A percentile compares a stretch with the other conserved stretches of the same genome.
These are phyloP conservation scores for Campoletis raptor DNA, from an alignment of 2,888 invertebrate genomes.

Conservation along the genomic window DNA sequence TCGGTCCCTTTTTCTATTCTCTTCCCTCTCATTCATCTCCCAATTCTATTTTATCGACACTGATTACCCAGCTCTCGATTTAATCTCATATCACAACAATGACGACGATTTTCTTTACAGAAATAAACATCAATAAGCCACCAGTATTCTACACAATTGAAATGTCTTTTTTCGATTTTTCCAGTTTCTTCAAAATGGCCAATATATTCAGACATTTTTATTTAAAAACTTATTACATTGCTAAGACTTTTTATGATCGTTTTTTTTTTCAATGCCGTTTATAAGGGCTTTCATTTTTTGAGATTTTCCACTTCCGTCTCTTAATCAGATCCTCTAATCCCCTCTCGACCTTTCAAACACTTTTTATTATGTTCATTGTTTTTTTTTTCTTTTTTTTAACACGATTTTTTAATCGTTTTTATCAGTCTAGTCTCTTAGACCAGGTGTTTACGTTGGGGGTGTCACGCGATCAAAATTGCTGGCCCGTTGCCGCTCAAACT, in stretches of 20 bases:
- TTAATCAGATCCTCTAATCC: constrained; percentile 8
- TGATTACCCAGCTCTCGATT: constrained; percentile 19
- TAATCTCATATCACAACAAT: constrained; percentile 7
- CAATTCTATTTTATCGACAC: constrained; percentile 27
- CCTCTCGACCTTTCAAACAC: constrained; percentile 42
- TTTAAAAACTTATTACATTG: too few species aligned
- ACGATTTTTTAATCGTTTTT: not conserved
- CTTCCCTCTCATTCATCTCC: constrained; percentile 15
- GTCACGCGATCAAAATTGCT: constrained; percentile 55
- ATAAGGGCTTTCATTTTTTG: not conserved
- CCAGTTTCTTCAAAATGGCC: too few species aligned
- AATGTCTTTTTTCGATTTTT: not conserved
- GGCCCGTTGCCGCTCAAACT: constrained; percentile 35
- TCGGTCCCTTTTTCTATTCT: not conserved
- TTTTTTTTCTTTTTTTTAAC: too few species aligned
- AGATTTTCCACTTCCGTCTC: not conserved
- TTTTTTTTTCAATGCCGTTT: too few species aligned
- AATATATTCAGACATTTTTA: too few species aligned
- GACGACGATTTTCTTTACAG: constrained; percentile 20
- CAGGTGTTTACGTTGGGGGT: constrained; percentile 30
- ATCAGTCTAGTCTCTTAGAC: constrained; percentile 55
- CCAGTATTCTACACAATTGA: not conserved
- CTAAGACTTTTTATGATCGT: too few species aligned
- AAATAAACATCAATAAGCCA: constrained; percentile 2
- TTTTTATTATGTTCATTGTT: constrained; percentile 4